These are phyloP conservation scores for Atta texana DNA, from an alignment of 1,140 invertebrate species.

Conservation along the genomic window DNA sequence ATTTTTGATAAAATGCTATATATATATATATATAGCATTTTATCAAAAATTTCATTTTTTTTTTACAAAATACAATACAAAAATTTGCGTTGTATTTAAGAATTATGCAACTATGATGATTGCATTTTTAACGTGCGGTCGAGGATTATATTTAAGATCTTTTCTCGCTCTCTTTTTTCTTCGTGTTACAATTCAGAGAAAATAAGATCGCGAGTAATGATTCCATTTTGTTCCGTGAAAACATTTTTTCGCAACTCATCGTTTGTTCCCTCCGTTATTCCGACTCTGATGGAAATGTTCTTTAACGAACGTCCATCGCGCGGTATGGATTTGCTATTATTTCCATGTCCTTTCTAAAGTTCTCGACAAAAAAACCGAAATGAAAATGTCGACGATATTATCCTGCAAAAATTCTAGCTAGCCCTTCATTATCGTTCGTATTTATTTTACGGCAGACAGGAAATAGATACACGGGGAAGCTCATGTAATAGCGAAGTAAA, in stretches of 20 bases:
- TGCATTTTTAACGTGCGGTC: conserved; percentile 21
- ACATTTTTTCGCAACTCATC: conserved; percentile 58
- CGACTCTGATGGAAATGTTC: conserved; percentile 54
- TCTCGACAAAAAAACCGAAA: conserved; percentile 16
- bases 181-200: conserved; percentile 36
- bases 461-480: conserved; percentile 1
- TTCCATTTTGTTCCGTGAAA: conserved; percentile 4
- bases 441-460: conserved; percentile 29
- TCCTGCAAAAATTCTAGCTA: background rate
- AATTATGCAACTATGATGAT: conserved; percentile 29
- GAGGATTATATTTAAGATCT: conserved; percentile 53
- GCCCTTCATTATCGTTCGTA: conserved; percentile 25
- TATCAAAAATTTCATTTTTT: no score
- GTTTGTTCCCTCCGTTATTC: conserved; percentile 60
- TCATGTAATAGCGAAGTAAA: background rate
- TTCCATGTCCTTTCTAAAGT: background rate
- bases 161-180: background rate
- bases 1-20: no score
- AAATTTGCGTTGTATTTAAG: background rate
- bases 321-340: conserved; percentile 28
- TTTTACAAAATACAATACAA: no score
- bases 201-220: conserved; percentile 71
- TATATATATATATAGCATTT: no score
- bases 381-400: conserved; percentile 55
- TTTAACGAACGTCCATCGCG: conserved; percentile 47